Conservation (phyloP, 2,797 vertebrate species). For the Tenualosa thibaudeaui region DNA sequence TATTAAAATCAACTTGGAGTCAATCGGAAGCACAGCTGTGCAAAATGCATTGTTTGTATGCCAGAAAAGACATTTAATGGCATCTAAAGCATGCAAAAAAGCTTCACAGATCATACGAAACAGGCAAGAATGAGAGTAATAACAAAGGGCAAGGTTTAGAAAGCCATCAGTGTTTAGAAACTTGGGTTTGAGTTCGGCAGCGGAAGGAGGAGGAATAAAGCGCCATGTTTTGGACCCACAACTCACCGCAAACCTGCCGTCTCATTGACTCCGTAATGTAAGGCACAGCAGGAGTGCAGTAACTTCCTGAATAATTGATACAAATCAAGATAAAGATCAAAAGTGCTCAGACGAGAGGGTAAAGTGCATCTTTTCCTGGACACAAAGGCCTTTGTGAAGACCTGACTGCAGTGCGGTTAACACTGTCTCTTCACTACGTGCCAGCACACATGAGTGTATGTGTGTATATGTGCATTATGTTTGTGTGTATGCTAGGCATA, state of each 20-base stretch:
- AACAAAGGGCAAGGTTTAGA: slow-evolving; percentile 72
- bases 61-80: slow-evolving; percentile 64
- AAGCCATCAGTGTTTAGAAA: slow-evolving; percentile 77
- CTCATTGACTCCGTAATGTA: slow-evolving; percentile 83
- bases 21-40: slow-evolving; percentile 61
- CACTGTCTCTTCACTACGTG: not conserved
- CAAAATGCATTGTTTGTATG: slow-evolving; percentile 67
- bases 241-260: slow-evolving; percentile 87
- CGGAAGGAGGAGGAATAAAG: slow-evolving; percentile 72
- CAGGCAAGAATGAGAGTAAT: slow-evolving; percentile 72
- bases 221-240: slow-evolving; percentile 72
- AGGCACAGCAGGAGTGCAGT: slow-evolving; percentile 85
- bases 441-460: not conserved
- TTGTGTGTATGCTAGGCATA: not conserved
- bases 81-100: slow-evolving; percentile 82
- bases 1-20: slow-evolving; percentile 43
- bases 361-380: slow-evolving; percentile 55
- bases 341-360: slow-evolving; percentile 61
- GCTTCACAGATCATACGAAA: slow-evolving; percentile 73
- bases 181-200: slow-evolving; percentile 72
- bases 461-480: not conserved
- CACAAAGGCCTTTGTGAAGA: slow-evolving; percentile 49
- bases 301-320: slow-evolving; percentile 86
- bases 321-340: slow-evolving; percentile 79
- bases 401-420: not conserved